Evolutionary conservation across 2,888 invertebrate species (phyloP), one percentile per base, ranked within the genome.

Genomic region (Drosophila eohydei): DNA sequence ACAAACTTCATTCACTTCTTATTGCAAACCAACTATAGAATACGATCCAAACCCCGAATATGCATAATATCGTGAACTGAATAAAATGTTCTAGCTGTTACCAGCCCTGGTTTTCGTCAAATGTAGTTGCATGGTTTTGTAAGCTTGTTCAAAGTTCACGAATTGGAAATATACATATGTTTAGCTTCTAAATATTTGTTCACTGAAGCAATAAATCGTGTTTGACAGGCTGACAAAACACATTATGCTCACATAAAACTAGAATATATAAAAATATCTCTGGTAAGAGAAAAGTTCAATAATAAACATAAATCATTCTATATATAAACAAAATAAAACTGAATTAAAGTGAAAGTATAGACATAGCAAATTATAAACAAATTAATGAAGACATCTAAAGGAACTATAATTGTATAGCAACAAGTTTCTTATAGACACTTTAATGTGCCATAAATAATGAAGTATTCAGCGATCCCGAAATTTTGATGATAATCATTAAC

Each of bases 391-490:
- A 11, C n/a, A 32, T 30, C 30, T 30, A n/a, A 48, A 48, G 2
- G 3, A 32, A n/a, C 21, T 41, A 1, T 1, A 6, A 12, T 12
- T 43, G 11, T 11, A 21, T 28, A 2, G 38, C 28, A 36, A 36
- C 12, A 36, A 58, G 16, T 50, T 60, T 26, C 21, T 46, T 3
- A 5, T n/a, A 1, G 62, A 63, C 40, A 62, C 40, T 34, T 78
- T 76, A 70, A 83, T 68, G 58, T 26, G 44, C 50, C 65, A 61
- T 79, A 69, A 77, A 86, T 71, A 1, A n/a, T 70, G 44, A 12
- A 21, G 16, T 30, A 5, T 62, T 26, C 57, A 66, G 26, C 51
- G 57, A 46, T 63, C 26, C 54, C 50, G 60, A 74, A 52, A 62
- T 58, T 51, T 50, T 63, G 55, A 63, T 52, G 55, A 55, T 64